phyloP scores from a whole-genome alignment of 2,888 invertebrate genomes.

The Esperia sulphurella region DNA sequence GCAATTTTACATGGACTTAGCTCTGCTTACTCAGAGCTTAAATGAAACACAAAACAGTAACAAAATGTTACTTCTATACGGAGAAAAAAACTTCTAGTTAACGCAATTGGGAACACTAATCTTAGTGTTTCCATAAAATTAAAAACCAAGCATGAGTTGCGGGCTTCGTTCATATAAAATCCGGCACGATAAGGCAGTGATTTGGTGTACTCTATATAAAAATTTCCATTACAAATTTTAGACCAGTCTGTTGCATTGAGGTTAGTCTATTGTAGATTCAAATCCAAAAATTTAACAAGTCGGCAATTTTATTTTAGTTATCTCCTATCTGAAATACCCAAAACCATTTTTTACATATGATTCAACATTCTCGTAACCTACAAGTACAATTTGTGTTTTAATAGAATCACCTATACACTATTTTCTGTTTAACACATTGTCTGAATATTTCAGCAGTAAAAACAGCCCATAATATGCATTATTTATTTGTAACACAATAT shows the following conservation, averaged over 20 bases:
- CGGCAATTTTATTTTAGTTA: slow-evolving; percentile 63
- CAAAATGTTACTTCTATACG: too few relatives aligned
- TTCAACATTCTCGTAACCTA: slow-evolving; percentile 76
- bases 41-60: slow-evolving; percentile 2
- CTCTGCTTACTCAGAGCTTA: neutral
- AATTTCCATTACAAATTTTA: slow-evolving; percentile 73
- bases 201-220: slow-evolving; percentile 76
- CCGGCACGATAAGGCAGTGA: slow-evolving; percentile 79
- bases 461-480: slow-evolving; percentile 48
- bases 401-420: slow-evolving; percentile 73
- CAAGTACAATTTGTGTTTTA: slow-evolving; percentile 72
- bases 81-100: too few relatives aligned
- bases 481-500: slow-evolving; percentile 28
- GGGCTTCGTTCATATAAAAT: slow-evolving; percentile 32
- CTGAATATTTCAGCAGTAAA: slow-evolving; percentile 66
- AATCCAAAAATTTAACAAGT: slow-evolving; percentile 77
- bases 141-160: neutral
- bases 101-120: too few relatives aligned
- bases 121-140: neutral
- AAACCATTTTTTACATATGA: slow-evolving; percentile 54
- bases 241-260: slow-evolving; percentile 76
- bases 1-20: slow-evolving; percentile 12
- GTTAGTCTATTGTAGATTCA: slow-evolving; percentile 76
- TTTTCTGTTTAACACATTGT: slow-evolving; percentile 65
- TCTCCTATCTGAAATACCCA: slow-evolving; percentile 73